Evolutionary conservation across 2,113 vertebrate genomes (phyloP).

Genomic region (Emydocephalus ijimae): DNA sequence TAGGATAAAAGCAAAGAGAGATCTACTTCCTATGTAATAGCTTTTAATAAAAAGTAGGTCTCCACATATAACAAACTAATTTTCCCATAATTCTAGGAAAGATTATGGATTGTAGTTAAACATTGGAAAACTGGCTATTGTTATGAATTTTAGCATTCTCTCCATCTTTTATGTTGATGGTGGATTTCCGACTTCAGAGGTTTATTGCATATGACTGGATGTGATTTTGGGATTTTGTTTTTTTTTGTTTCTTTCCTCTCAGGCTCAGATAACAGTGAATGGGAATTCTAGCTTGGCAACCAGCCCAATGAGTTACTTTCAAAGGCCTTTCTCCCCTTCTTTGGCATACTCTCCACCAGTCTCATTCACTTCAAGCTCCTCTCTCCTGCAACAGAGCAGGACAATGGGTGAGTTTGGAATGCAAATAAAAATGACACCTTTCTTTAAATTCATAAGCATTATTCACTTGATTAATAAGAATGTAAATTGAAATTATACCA

Average conservation of each 20-base stretch:
- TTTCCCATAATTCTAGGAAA: constrained; percentile 11
- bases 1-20: not conserved
- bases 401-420: constrained; percentile 80
- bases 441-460: not conserved
- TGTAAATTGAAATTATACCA: not conserved
- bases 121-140: constrained; percentile 33
- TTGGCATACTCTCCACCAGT: constrained; percentile 80
- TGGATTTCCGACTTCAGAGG: constrained; percentile 14
- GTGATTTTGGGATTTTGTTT: constrained; percentile 54
- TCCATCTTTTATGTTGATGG: constrained; percentile 10
- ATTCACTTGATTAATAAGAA: not conserved
- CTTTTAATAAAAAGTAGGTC: not conserved
- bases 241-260: constrained; percentile 30
- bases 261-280: constrained; percentile 91
- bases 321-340: constrained; percentile 87
- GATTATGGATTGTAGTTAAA: constrained; percentile 10
- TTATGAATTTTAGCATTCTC: constrained; percentile 29
- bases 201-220: constrained; percentile 47
- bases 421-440: not conserved
- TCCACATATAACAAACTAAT: not conserved
- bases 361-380: constrained; percentile 77
- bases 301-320: constrained; percentile 80
- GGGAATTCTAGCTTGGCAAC: constrained; percentile 76
- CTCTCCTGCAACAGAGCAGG: constrained; percentile 78
- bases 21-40: not conserved